Percentiles rank a stretch among this genome's conserved stretches.
Conservation (phyloP, 2,797 vertebrate species). For the Percopsis omiscomaycus region DNA sequence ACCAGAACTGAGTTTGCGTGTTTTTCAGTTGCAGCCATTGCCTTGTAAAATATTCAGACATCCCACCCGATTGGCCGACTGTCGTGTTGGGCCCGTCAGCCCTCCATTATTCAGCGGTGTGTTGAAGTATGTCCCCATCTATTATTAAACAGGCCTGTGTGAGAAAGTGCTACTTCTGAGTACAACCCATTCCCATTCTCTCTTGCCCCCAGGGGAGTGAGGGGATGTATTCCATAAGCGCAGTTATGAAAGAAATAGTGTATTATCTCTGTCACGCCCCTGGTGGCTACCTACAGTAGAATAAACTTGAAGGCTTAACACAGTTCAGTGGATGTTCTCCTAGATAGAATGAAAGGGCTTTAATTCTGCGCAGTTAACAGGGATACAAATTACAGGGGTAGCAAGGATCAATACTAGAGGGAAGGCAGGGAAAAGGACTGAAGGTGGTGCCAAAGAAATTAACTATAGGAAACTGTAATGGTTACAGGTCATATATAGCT, state of each 20-base stretch:
- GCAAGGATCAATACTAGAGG: too few species aligned
- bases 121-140: constrained; percentile 69
- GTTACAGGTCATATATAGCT: too few species aligned
- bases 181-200: constrained; percentile 30
- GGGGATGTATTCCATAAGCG: constrained; percentile 2
- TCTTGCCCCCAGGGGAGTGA: not conserved
- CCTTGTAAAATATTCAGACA: constrained; percentile 43
- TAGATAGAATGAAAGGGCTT: too few species aligned
- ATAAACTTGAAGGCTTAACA: too few species aligned
- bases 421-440: too few species aligned
- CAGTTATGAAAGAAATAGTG: constrained; percentile 18
- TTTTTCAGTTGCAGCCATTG: constrained; percentile 14
- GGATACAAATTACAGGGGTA: too few species aligned
- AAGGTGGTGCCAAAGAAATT: too few species aligned
- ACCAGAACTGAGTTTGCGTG: not conserved
- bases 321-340: too few species aligned
- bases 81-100: constrained; percentile 29
- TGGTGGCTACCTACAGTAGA: too few species aligned
- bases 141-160: constrained; percentile 62
- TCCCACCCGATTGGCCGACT: constrained; percentile 36
- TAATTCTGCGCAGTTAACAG: too few species aligned
- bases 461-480: too few species aligned
- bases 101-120: constrained; percentile 71
- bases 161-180: constrained; percentile 49
- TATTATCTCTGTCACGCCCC: not conserved